phyloP scores from a whole-genome alignment of 2,888 invertebrate genomes.

The Temnothorax ravouxi region DNA sequence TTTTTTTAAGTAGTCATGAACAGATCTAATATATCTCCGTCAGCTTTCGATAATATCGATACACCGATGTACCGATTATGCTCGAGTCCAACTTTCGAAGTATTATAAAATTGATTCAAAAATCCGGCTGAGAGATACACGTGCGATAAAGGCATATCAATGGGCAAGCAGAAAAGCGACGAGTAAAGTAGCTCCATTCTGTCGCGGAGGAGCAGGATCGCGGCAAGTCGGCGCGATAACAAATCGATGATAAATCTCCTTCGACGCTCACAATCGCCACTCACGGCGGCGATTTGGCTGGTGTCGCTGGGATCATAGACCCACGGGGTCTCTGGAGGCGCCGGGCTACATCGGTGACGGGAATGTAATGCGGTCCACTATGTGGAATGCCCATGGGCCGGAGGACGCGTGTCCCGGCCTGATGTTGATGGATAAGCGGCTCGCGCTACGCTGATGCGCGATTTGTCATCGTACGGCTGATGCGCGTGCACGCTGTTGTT shows the following conservation, averaged over 20 bases:
- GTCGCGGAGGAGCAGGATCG: slow-evolving; percentile 25
- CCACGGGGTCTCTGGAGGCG: slow-evolving; percentile 48
- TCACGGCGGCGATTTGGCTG: slow-evolving; percentile 52
- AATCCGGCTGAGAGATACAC: slow-evolving; percentile 19
- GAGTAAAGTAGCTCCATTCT: slow-evolving; percentile 41
- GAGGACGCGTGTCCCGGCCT: slow-evolving; percentile 56
- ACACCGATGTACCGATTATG: background rate
- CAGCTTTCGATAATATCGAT: slow-evolving; percentile 15
- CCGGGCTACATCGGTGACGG: slow-evolving; percentile 54
- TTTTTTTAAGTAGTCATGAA: background rate
- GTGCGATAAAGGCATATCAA: slow-evolving; percentile 47
- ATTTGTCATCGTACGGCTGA: slow-evolving; percentile 82
- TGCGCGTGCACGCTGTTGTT: slow-evolving; percentile 50
- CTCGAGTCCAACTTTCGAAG: slow-evolving; percentile 1
- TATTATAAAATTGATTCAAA: slow-evolving; percentile 26
- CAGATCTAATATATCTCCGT: slow-evolving; percentile 28
- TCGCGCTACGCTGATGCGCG: slow-evolving; percentile 74
- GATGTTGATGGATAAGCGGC: slow-evolving; percentile 81
- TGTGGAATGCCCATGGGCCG: slow-evolving; percentile 58
- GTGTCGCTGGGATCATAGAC: slow-evolving; percentile 43
- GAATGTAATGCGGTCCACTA: slow-evolving; percentile 61
- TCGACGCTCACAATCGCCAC: slow-evolving; percentile 63
- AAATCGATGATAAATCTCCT: slow-evolving; percentile 62
- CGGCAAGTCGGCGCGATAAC: slow-evolving; percentile 49
- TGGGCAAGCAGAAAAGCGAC: slow-evolving; percentile 38